phyloP scores from a whole-genome alignment of 64 coral and sea anemone species.

The Stylophora pistillata region DNA sequence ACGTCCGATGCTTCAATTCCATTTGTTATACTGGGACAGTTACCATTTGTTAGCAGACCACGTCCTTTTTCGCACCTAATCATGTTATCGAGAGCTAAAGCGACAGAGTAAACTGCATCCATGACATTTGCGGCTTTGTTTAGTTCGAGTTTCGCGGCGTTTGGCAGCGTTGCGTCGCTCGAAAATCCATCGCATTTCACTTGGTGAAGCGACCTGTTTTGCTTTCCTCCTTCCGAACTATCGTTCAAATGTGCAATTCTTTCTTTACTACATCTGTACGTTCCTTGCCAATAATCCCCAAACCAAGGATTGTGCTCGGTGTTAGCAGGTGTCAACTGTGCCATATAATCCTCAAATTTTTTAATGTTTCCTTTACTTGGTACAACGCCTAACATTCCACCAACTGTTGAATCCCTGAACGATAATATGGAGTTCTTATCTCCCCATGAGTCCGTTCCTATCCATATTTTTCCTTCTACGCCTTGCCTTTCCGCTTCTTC shows the following conservation, averaged over 20 bases:
- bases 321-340: slow-evolving; percentile 64
- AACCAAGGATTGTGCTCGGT: slow-evolving; percentile 89
- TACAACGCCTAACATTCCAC: slow-evolving; percentile 90
- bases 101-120: slow-evolving; percentile 92
- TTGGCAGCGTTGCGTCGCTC: slow-evolving; percentile 9
- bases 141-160: slow-evolving; percentile 49
- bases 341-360: slow-evolving; percentile 79
- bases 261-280: slow-evolving; percentile 48
- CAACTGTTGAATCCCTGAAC: slow-evolving; percentile 54
- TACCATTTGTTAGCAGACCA: slow-evolving; percentile 34
- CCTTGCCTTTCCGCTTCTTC: slow-evolving; percentile 77
- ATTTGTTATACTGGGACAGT: slow-evolving; percentile 38
- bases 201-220: not conserved
- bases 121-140: slow-evolving; percentile 95
- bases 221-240: not conserved
- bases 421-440: slow-evolving; percentile 75
- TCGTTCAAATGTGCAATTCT: not conserved
- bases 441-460: slow-evolving; percentile 93
- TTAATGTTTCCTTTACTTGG: slow-evolving; percentile 79
- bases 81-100: slow-evolving; percentile 67
- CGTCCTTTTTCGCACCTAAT: slow-evolving; percentile 55
- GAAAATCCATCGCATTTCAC: slow-evolving; percentile 18
- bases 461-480: slow-evolving; percentile 80
- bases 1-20: slow-evolving; percentile 52
- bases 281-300: slow-evolving; percentile 80